Evolutionary conservation across 2,113 vertebrate genomes (phyloP), one percentile per base, ranked within the genome.

Genomic region (Lepisosteus oculatus): DNA sequence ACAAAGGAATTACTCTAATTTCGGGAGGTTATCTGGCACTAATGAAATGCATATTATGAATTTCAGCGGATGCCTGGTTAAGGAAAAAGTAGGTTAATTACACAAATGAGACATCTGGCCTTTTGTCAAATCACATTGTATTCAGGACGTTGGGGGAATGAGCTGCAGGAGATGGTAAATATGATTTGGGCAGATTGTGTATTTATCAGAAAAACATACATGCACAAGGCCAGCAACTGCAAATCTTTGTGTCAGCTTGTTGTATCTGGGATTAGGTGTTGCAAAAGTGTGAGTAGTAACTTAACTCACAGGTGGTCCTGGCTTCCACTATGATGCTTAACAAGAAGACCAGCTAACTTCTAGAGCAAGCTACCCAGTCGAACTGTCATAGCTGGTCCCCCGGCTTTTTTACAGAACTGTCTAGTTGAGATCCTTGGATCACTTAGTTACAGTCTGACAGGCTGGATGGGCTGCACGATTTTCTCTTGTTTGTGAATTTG

Each of bases 41-140:
- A 17, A 61, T 81, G 75, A 77, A 45, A 72, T 54, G 78, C 77
- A 81, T 70, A 83, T 80, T 74, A 79, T 66, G 78, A 17, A 68
- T 55, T 67, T 67, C 55, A 51, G 56, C 70, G 76, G 72, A 77
- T 79, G 77, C 72, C 71, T 41, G 5, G 63, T 64, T 67, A 64
- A 75, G 83, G 72, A 72, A 67, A 69, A 57, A 29, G 57, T 15
- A 72, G 83, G 81, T 85, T 83, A 84, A 85, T 89, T 81, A 83
- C 76, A 83, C 74, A 76, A 86, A 87, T 55, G 65, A 73, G 80
- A 85, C 79, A 76, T 77, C 76, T 83, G 79, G 80, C 80, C 82
- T 80, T 81, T 80, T 84, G 73, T 80, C 74, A 78, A 72, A 69
- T 54, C 54, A 72, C 73, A 79, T 84, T 84, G 81, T 80, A 77